These are phyloP conservation scores for Picathartes gymnocephalus DNA, from an alignment of 2,113 vertebrate genomes.

Conservation along the genomic window DNA sequence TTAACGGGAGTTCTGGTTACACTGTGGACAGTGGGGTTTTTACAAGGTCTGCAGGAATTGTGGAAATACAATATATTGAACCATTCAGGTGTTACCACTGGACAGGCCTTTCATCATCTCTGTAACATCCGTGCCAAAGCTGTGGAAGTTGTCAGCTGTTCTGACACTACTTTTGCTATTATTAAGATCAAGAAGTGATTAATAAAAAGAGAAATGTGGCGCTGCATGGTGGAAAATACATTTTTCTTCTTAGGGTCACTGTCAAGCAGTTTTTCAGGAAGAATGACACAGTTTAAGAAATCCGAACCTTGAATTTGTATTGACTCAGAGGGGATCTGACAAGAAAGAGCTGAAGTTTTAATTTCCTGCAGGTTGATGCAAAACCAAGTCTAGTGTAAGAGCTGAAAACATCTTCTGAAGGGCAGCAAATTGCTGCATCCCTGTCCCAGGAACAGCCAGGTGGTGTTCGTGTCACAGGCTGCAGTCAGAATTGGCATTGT, in stretches of 20 bases:
- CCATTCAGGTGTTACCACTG: not conserved
- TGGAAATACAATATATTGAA: not conserved
- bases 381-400: not conserved
- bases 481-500: not conserved
- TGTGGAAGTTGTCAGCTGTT: not conserved
- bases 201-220: not conserved
- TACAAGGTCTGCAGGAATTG: not conserved
- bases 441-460: not conserved
- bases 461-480: not conserved
- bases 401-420: not conserved
- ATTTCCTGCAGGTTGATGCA: not conserved
- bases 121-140: not conserved
- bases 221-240: not conserved
- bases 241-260: not conserved
- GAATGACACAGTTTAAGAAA: not conserved
- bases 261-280: not conserved
- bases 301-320: not conserved
- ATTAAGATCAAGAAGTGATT: not conserved
- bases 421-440: not conserved
- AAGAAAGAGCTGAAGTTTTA: not conserved
- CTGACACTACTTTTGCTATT: not conserved
- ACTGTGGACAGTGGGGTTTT: not conserved
- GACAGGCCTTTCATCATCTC: not conserved
- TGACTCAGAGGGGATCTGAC: not conserved
- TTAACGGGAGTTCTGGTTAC: not conserved